These are phyloP conservation scores for Gallinago stenura DNA, from an alignment of 2,797 vertebrate species.

Conservation along the genomic window DNA sequence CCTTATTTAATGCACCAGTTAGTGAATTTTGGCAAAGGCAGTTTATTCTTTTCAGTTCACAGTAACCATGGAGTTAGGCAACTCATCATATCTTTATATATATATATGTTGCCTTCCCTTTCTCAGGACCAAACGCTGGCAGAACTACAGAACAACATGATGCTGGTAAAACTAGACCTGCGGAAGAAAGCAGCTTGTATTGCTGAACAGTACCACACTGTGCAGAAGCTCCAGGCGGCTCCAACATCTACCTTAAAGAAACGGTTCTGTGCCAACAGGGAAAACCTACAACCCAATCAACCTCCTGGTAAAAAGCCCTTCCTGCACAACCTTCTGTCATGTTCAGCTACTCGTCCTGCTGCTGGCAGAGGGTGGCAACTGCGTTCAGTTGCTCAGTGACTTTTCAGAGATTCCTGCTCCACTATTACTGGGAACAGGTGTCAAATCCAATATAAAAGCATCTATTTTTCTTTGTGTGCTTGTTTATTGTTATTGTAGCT, in stretches of 20 bases:
- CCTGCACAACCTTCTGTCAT: conserved; percentile 78
- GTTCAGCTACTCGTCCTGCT: conserved; percentile 70
- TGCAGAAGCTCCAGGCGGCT: conserved; percentile 78
- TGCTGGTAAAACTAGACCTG: conserved; percentile 92
- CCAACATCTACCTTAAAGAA: conserved; percentile 80
- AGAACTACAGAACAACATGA: conserved; percentile 94
- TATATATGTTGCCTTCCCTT: not conserved
- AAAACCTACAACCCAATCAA: conserved; percentile 87
- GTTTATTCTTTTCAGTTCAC: not conserved
- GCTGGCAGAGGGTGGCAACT: conserved; percentile 74
- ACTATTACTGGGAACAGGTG: not conserved
- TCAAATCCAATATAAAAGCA: conserved; percentile 13
- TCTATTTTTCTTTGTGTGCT: conserved; percentile 41
- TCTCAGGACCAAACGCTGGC: conserved; percentile 90
- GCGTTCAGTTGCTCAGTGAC: conserved; percentile 58
- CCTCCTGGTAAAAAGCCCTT: conserved; percentile 85
- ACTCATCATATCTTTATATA: not conserved
- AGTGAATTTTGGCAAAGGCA: not conserved
- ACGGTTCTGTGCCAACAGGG: conserved; percentile 83
- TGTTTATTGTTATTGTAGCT: conserved; percentile 50
- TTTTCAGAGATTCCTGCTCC: not conserved
- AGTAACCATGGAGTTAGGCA: not conserved
- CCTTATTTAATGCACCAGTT: not conserved
- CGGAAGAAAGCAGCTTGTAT: conserved; percentile 87
- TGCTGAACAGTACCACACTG: conserved; percentile 82